A percentile compares a stretch with the other conserved stretches of the same genome.
Evolutionary conservation across 2,797 vertebrate genomes (phyloP).

Genomic region (Microctenopoma stevenorrisi): DNA sequence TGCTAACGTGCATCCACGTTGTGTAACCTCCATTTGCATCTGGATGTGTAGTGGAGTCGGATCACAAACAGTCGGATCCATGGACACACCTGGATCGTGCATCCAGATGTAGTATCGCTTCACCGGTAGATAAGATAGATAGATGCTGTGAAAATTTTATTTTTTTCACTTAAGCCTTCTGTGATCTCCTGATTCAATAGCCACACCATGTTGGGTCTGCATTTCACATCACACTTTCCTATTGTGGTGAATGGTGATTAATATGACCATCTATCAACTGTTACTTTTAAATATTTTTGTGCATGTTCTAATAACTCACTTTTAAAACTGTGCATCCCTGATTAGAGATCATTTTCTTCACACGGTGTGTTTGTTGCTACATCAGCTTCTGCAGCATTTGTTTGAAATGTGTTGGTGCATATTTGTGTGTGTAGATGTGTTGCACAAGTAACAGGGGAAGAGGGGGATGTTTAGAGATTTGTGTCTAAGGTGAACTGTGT

Average conservation of each 20-base stretch:
- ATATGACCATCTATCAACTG: too few relatives aligned
- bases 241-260: too few relatives aligned
- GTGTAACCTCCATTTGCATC: conserved; percentile 19
- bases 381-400: neutral
- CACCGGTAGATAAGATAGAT: too few relatives aligned
- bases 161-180: too few relatives aligned
- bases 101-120: too few relatives aligned
- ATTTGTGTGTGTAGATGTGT: conserved; percentile 37
- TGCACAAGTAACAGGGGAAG: conserved; percentile 33
- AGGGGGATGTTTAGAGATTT: conserved; percentile 58
- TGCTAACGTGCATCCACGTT: conserved; percentile 1
- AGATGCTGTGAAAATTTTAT: too few relatives aligned
- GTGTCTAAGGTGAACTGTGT: conserved; percentile 53
- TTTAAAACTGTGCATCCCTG: neutral
- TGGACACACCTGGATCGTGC: conserved; percentile 9
- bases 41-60: conserved; percentile 8
- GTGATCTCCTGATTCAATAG: too few relatives aligned
- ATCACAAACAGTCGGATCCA: conserved; percentile 7
- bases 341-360: neutral
- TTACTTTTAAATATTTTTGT: too few relatives aligned
- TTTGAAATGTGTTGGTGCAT: neutral
- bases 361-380: neutral
- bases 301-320: too few relatives aligned
- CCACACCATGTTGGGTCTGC: too few relatives aligned
- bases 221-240: too few relatives aligned